Base-by-base conservation (phyloP, 1,140 invertebrate species). In the Ceratitis capitata region DNA sequence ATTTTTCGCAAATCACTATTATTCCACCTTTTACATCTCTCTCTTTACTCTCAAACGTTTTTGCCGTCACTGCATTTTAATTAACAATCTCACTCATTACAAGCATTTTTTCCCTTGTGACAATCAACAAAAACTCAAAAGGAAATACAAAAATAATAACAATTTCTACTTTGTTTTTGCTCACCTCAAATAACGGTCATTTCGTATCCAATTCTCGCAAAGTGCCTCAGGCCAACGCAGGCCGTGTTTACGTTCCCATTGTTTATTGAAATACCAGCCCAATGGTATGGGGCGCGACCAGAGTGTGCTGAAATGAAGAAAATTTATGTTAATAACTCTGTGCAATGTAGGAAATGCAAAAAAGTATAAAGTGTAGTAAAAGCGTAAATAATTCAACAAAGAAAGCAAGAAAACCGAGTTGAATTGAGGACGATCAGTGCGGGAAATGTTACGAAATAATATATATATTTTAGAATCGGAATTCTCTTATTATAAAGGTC, bases 241-340 rank as follows among this genome's bases (percentile, higher is more conserved):
- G 7, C 97, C 97, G 87, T 96, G 95, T 32, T 94, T 87, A 29
- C 94, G 92, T 89, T 97, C 95, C 97, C 97, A 99, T 91, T 98
- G 97, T 0, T 95, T 94, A 0, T 93, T 94, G 89, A 98, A 98
- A 89, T 98, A 99, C 98, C 98, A 99, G 0, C 93, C 97, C 4
- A 99, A 91, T 0, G 98, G 98, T 87, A 98, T 96, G 0, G 97
- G 97, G 53, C 95, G 94, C 89, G 97, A 98, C 98, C 98, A 99
- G 2, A 98, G 92, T 1, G 96, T 92, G 1, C 96, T 97, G 89
- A 19, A 88, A 83, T 53, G 26, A 51, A 82, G 32, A 82, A 19
- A 61, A 56, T 51, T 39, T 26, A 26, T 10, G 10, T 16, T 23
- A 26, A 56, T 56, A 19, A n/a, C 16, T n/a, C n/a, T n/a, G n/a